Evolutionary conservation across 1,140 invertebrate species (phyloP).

Genomic region (Brachionus asplanchnoidis): DNA sequence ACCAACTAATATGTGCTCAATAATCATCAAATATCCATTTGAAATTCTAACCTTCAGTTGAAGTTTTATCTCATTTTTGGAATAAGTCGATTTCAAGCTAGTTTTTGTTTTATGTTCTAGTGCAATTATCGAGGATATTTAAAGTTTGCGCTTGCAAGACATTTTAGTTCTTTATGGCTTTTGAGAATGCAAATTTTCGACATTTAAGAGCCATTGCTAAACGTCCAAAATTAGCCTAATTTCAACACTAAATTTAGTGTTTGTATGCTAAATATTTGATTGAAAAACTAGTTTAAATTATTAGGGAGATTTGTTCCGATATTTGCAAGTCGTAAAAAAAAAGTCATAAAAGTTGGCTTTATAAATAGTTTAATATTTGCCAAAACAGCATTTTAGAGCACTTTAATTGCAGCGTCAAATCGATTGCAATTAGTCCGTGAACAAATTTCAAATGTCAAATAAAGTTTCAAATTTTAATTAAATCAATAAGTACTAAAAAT

Average conservation of each 20-base stretch:
- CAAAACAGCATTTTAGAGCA: not conserved
- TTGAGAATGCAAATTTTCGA: conserved; percentile 14
- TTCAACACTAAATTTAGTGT: not conserved
- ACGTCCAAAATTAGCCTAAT: conserved; percentile 26
- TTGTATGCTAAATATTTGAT: conserved; percentile 6
- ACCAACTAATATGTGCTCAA: not conserved
- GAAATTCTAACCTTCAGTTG: not conserved
- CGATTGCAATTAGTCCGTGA: conserved; percentile 8
- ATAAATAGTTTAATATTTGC: conserved; percentile 15
- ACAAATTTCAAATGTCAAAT: conserved; percentile 36
- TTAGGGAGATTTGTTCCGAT: conserved; percentile 5
- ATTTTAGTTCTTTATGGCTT: conserved; percentile 26
- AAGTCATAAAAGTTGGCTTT: not conserved
- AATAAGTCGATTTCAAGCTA: not conserved
- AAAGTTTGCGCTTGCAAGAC: not conserved
- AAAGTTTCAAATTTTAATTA: conserved; percentile 30
- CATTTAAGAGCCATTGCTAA: not conserved
- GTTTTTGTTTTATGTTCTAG: not conserved
- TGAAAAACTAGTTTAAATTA: not conserved
- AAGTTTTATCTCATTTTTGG: not conserved
- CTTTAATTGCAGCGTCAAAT: not conserved
- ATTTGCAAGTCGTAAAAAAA: not conserved
- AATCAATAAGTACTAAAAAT: conserved; percentile 31
- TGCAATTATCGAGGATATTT: not conserved
- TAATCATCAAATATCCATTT: not conserved